Evolutionary conservation across 2,113 vertebrate genomes (phyloP).

Genomic region (Eptesicus fuscus): DNA sequence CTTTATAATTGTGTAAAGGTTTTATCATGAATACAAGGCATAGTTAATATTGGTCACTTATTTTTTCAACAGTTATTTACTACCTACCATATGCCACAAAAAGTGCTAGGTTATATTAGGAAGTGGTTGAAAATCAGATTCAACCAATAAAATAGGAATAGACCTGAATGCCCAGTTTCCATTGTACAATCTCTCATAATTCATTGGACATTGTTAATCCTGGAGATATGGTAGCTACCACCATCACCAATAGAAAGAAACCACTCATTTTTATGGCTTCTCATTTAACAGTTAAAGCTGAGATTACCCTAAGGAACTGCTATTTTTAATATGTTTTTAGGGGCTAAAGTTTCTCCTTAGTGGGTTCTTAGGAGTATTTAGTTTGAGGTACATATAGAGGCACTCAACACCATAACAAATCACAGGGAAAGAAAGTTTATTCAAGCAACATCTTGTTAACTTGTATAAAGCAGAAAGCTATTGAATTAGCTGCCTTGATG

Average conservation of each 20-base stretch:
- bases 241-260: not conserved
- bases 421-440: not conserved
- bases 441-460: not conserved
- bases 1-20: slow-evolving; percentile 20
- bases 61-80: not conserved
- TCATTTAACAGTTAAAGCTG: not conserved
- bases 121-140: slow-evolving; percentile 16
- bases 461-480: slow-evolving; percentile 25
- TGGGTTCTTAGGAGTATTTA: not conserved
- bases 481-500: slow-evolving; percentile 15
- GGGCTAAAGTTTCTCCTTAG: not conserved
- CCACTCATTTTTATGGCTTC: not conserved
- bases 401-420: not conserved
- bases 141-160: slow-evolving; percentile 11
- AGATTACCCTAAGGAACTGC: not conserved
- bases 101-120: not conserved
- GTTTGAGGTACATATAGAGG: not conserved
- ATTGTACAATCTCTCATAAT: not conserved
- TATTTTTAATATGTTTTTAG: not conserved
- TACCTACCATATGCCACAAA: not conserved
- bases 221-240: not conserved
- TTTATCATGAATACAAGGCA: not conserved
- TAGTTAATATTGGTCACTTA: not conserved
- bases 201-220: not conserved
- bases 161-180: not conserved